Evolutionary conservation across 2,888 invertebrate genomes (phyloP), one percentile per base, ranked within the genome.

Genomic region (Tipula confusa): DNA sequence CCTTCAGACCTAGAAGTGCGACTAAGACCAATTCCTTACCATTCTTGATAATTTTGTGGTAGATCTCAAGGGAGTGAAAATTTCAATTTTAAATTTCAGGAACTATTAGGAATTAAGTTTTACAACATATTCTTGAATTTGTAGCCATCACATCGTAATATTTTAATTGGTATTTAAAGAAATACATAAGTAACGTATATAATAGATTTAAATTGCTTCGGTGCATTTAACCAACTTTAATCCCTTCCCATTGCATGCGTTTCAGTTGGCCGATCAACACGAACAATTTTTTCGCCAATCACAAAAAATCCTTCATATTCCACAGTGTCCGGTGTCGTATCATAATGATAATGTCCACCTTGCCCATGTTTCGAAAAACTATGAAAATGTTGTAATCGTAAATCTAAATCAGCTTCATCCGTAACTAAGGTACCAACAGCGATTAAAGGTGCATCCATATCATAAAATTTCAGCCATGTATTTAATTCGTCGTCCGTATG

Each of bases 341-440:
- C 99, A 88, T 94, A 94, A 90, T 99, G 99, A 91, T 99, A 99
- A 91, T 99, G 99, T 0, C 98, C 98, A 86, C 96, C 97, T 91
- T 95, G 94, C 84, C 94, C 95, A 88, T 94, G 94, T 87, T 92
- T 90, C 86, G 95, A 94, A 89, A 95, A 96, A 88, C 97, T 97
- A 90, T 99, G 99, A 89, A 98, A 98, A 91, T 99, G 99, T 89
- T 98, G 98, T 85, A 97, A 93, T 86, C 98, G 93, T 85, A 99
- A 92, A 90, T 98, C 97, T 88, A 97, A 90, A 29, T 93, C 96
- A 86, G 94, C 92, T 89, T 98, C 97, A 82, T 93, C 92, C 36
- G 96, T 96, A 84, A 97, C 94, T 84, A 98, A 92, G 5, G 97
- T 97, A 85, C 97, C 97, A 82, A 98, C 92, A 86, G 96, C 95